phyloP scores from a whole-genome alignment of 2,888 invertebrate species.

The Ochlodes sylvanus region DNA sequence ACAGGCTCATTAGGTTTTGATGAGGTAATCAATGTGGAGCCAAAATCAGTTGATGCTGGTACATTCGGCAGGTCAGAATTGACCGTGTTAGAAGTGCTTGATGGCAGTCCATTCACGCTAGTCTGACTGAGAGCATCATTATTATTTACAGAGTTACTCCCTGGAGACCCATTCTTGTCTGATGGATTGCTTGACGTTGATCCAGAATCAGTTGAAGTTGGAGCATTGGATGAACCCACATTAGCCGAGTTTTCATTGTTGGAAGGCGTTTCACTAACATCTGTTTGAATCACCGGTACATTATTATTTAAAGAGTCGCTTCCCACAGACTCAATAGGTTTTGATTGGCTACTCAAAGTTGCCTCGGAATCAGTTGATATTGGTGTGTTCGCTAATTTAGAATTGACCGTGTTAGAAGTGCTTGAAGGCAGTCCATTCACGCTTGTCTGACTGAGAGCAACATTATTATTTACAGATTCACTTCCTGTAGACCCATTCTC shows the following conservation, averaged over 20 bases:
- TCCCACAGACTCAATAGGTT: not conserved
- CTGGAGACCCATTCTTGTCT: not conserved
- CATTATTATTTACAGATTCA: constrained; percentile 1
- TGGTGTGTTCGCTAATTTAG: not conserved
- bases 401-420: not conserved
- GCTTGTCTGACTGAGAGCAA: not conserved
- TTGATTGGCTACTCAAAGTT: not conserved
- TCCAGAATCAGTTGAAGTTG: not conserved
- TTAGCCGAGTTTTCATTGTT: not conserved
- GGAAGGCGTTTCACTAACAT: not conserved
- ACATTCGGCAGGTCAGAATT: not conserved
- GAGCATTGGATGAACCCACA: constrained; percentile 5
- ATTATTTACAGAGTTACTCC: not conserved
- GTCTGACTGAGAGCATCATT: not conserved
- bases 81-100: not conserved
- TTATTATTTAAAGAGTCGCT: not conserved
- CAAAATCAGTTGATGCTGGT: not conserved
- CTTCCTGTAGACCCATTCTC: not conserved
- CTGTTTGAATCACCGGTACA: not conserved
- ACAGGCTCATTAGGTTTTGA: not conserved
- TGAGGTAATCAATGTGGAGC: not conserved
- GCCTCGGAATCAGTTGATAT: not conserved
- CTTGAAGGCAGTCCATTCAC: not conserved
- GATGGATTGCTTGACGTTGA: not conserved
- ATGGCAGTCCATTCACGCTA: not conserved